These are phyloP conservation scores for Cotesia typhae DNA, from an alignment of 1,140 invertebrate genomes.

Conservation along the genomic window DNA sequence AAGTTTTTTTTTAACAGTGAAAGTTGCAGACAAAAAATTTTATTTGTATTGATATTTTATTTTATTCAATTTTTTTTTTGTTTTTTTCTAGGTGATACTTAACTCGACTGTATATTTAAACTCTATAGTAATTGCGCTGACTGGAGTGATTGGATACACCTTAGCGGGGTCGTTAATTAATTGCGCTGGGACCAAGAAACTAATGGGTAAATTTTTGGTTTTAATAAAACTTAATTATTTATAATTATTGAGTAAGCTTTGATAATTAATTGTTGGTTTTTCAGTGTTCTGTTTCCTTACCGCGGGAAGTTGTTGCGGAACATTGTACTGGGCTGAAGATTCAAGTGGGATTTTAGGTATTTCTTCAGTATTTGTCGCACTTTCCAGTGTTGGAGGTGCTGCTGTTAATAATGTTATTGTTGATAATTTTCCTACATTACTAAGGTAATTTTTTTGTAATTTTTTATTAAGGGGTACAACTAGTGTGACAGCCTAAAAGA, in stretches of 20 bases:
- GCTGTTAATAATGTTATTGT: slow-evolving; percentile 57
- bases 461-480: slow-evolving; percentile 10
- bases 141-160: slow-evolving; percentile 58
- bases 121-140: slow-evolving; percentile 60
- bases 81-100: slow-evolving; percentile 45
- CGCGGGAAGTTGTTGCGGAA: slow-evolving; percentile 52
- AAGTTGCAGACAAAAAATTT: too few species aligned
- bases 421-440: slow-evolving; percentile 55
- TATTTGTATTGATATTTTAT: slow-evolving; percentile 16
- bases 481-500: slow-evolving; percentile 1
- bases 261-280: slow-evolving; percentile 60
- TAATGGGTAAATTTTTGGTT: slow-evolving; percentile 50
- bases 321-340: slow-evolving; percentile 54
- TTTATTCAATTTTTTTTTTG: slow-evolving; percentile 16
- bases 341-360: slow-evolving; percentile 53
- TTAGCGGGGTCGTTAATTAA: slow-evolving; percentile 59
- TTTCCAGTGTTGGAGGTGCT: slow-evolving; percentile 57
- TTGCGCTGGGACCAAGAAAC: slow-evolving; percentile 55
- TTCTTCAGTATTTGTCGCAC: slow-evolving; percentile 56
- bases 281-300: slow-evolving; percentile 54
- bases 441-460: slow-evolving; percentile 47
- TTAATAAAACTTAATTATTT: background rate
- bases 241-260: background rate
- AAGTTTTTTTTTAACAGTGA: slow-evolving; percentile 12
- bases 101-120: slow-evolving; percentile 59